Evolutionary conservation across 2,113 vertebrate species (phyloP).

Genomic region (Leptobrachium ailaonicum): DNA sequence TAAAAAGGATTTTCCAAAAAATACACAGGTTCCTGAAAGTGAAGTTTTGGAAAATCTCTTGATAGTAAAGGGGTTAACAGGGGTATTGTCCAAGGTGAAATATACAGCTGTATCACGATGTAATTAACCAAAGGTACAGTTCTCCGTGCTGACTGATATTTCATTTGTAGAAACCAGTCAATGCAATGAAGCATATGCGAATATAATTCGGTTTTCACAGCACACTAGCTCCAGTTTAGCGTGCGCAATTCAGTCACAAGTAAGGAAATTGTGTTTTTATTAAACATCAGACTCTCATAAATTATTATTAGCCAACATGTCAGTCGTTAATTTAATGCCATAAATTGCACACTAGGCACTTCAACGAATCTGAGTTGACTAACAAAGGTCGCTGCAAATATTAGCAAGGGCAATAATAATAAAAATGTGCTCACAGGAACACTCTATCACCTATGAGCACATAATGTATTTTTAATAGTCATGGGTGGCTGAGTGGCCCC

Average conservation of each 20-base stretch:
- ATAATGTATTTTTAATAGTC: too few relatives aligned
- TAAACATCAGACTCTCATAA: not conserved
- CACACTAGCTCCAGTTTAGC: not conserved
- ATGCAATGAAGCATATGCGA: not conserved
- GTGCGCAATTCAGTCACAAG: not conserved
- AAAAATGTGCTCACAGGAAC: too few relatives aligned
- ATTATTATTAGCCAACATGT: not conserved
- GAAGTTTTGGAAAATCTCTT: too few relatives aligned
- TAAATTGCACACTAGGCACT: not conserved
- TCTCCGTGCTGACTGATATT: not conserved
- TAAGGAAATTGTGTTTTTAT: not conserved
- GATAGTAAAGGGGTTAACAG: too few relatives aligned
- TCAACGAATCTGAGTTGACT: not conserved
- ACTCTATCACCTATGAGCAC: too few relatives aligned
- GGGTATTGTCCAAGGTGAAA: not conserved
- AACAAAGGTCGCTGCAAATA: not conserved
- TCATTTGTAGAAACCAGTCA: not conserved
- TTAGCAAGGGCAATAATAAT: not conserved
- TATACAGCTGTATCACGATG: conserved; percentile 3
- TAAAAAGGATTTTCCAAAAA: too few relatives aligned
- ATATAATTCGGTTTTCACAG: conserved; percentile 2
- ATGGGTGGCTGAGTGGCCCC: too few relatives aligned
- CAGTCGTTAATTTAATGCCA: not conserved
- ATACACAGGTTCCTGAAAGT: too few relatives aligned
- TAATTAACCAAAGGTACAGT: not conserved